Percentiles rank a stretch among this genome's conserved stretches.
Evolutionary conservation across 1,140 invertebrate species (phyloP).

Genomic region (Drosophila carrolli): DNA sequence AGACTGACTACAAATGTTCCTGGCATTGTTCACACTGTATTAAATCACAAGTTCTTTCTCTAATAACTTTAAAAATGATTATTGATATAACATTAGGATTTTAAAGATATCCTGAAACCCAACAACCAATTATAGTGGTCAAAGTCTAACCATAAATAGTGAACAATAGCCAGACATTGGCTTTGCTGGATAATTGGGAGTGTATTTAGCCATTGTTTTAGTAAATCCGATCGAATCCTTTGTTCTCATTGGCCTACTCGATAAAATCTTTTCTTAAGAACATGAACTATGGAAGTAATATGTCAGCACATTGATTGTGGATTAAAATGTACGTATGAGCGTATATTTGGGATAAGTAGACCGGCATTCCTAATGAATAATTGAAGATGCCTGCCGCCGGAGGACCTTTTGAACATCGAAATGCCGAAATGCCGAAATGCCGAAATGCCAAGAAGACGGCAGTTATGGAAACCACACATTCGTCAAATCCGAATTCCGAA

Average conservation of each 20-base stretch:
- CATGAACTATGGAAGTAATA: not conserved
- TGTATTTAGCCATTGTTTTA: not conserved
- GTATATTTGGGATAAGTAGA: not conserved
- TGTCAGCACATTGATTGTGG: slow-evolving; percentile 2
- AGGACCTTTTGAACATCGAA: slow-evolving; percentile 45
- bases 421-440: slow-evolving; percentile 40
- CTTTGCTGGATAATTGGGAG: not conserved
- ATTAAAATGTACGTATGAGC: slow-evolving; percentile 7
- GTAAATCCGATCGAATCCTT: not conserved
- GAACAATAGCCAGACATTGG: not conserved
- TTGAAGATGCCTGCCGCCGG: slow-evolving; percentile 35
- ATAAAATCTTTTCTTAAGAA: slow-evolving; percentile 2
- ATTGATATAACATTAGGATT: not conserved
- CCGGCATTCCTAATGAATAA: slow-evolving; percentile 60
- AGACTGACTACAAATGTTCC: too few relatives aligned
- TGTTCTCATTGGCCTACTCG: slow-evolving; percentile 7
- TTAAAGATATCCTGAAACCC: not conserved
- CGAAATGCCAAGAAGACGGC: slow-evolving; percentile 1
- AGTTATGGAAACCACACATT: slow-evolving; percentile 48
- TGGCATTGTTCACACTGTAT: too few relatives aligned
- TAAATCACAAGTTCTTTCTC: not conserved
- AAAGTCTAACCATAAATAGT: not conserved
- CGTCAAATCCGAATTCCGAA: slow-evolving; percentile 23
- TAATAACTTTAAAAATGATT: not conserved
- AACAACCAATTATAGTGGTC: not conserved